Evolutionary conservation across 2,797 vertebrate species (phyloP), one percentile per base, ranked within the genome.

Genomic region (Astyanax mexicanus): DNA sequence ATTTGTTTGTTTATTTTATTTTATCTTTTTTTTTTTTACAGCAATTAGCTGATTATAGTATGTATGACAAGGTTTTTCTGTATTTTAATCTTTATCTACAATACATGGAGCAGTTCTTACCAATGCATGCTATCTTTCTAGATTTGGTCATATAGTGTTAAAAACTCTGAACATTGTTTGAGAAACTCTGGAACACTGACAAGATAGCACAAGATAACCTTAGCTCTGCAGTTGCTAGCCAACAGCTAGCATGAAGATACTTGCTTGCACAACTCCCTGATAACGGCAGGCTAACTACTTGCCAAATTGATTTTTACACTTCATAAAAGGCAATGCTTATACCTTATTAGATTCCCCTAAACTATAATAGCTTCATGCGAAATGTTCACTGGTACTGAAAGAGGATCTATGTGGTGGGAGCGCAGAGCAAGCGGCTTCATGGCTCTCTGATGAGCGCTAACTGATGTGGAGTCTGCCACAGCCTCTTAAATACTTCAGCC

Each of bases 261-360:
- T 45, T 60, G 80, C 86, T 45, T 60, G 32, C 23, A 29, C 49
- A 49, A 73, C 45, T 76, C 52, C 55, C 37, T 54, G 81, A 86
- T 85, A 89, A 83, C 88, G 81, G 85, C 78, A 62, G 80, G 88
- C 83, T 84, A 89, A 91, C 86, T 87, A 91, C 85, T 86, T 67
- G 87, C 85, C 84, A 89, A 93, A 92, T 93, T 89, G 90, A 93
- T 94, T 92, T 91, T 71, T 90, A 92, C 70, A 86, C 88, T 87
- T 89, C 72, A 72, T 92, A 90, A 92, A 89, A 91, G 81, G 81
- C 89, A 83, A 83, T 86, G 84, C 87, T 89, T 88, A 84, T 85
- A 89, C 83, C 86, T 93, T 91, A 93, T 93, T 94, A 91, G 91
- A 92, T 92, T 92, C 84, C 80, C 80, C 86, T 87, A 86, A 32